Evolutionary conservation across 2,797 vertebrate species (phyloP).

Genomic region (Vireo griseus): DNA sequence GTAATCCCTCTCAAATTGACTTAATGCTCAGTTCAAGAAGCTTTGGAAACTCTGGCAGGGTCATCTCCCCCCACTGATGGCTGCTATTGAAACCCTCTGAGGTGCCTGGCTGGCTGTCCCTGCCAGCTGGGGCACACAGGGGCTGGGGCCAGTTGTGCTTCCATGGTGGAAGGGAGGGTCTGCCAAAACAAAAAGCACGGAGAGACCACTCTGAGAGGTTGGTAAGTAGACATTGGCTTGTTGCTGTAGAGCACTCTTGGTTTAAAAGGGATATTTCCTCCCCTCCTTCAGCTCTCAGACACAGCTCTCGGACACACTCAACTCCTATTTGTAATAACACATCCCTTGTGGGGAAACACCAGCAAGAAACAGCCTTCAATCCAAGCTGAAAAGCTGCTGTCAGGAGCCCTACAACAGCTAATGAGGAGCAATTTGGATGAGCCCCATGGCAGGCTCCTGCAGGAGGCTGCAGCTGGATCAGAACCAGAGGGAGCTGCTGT

Average conservation of each 20-base stretch:
- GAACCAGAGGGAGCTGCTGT: neutral
- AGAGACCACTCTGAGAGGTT: neutral
- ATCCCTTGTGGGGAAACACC: neutral
- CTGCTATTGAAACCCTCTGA: rapidly evolving
- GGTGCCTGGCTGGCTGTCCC: neutral
- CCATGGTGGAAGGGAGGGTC: neutral
- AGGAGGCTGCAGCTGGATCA: neutral
- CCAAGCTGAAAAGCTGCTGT: neutral
- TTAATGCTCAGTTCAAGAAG: constrained; percentile 9
- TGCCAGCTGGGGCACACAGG: neutral
- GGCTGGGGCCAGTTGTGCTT: rapidly evolving
- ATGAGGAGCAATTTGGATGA: neutral
- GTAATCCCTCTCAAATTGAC: neutral
- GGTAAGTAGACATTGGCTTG: neutral
- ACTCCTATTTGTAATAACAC: neutral
- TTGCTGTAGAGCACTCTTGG: neutral
- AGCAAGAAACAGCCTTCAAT: neutral
- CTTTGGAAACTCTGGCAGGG: neutral
- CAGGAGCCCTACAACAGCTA: neutral
- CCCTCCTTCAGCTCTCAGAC: neutral
- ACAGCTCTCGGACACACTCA: neutral
- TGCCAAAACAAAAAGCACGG: neutral
- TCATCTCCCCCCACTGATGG: rapidly evolving
- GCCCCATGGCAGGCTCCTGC: neutral
- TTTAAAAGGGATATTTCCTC: neutral